Conservation (phyloP, 53 echinoderm and acorn worm genomes). For the Zoroaster sp. region DNA sequence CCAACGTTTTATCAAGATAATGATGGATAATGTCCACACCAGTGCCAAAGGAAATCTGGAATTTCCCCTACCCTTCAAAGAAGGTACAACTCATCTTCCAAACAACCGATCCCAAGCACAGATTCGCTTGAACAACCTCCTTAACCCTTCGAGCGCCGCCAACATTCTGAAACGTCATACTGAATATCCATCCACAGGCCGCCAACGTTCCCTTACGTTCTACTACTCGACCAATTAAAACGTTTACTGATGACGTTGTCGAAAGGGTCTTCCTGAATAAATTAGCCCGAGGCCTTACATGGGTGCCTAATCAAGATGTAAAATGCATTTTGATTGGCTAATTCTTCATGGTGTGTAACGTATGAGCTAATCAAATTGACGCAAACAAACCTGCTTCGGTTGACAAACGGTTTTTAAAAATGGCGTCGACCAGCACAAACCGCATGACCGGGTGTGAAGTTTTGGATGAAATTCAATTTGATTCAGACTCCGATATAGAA, state of each 20-base stretch:
- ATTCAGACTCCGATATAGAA: not conserved
- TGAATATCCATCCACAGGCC: not conserved
- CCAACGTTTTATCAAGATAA: conserved; percentile 28
- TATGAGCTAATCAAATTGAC: not conserved
- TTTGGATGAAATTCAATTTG: not conserved
- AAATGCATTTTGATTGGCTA: not conserved
- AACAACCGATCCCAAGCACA: conserved; percentile 9
- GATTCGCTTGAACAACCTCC: not conserved
- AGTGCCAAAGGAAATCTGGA: conserved; percentile 50
- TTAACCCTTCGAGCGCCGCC: not conserved
- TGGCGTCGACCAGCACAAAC: not conserved
- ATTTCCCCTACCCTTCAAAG: conserved; percentile 10
- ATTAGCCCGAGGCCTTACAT: not conserved
- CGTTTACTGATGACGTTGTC: not conserved
- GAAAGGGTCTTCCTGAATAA: not conserved
- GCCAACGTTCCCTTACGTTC: not conserved
- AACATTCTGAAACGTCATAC: not conserved
- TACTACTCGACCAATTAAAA: not conserved
- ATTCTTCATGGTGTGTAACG: not conserved
- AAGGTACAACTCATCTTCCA: not conserved
- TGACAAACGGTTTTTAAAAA: not conserved
- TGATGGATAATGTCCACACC: conserved; percentile 41
- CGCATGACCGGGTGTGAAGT: not conserved
- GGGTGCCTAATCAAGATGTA: not conserved
- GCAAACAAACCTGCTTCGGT: not conserved